Percentiles rank a stretch among this genome's conserved stretches.
These are phyloP conservation scores for Iphiclides podalirius DNA, from an alignment of 2,888 invertebrate genomes.

Conservation along the genomic window DNA sequence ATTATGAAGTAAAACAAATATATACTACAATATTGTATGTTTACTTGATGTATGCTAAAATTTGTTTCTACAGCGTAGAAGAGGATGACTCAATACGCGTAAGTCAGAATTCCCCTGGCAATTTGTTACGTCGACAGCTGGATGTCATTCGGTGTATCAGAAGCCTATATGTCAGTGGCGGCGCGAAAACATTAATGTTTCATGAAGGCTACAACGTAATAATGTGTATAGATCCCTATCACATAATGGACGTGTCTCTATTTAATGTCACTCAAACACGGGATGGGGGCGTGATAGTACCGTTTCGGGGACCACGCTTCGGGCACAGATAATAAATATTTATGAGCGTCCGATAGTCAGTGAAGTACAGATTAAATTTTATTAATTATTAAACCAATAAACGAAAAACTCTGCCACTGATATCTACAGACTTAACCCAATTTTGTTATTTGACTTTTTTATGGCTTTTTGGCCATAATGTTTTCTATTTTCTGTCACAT, in stretches of 20 bases:
- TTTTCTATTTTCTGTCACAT: no score
- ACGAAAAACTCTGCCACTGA: not conserved
- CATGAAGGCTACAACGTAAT: constrained; percentile 52
- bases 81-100: no score
- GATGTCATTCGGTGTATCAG: constrained; percentile 55
- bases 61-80: no score
- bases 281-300: constrained; percentile 31
- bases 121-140: constrained; percentile 34
- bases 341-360: constrained; percentile 10
- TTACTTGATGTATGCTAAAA: no score
- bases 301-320: not conserved
- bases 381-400: constrained; percentile 9
- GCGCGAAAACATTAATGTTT: constrained; percentile 66
- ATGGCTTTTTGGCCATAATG: no score
- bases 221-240: constrained; percentile 65
- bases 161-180: constrained; percentile 62
- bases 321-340: constrained; percentile 22
- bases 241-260: constrained; percentile 72
- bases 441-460: no score
- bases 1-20: no score
- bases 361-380: constrained; percentile 12
- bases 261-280: constrained; percentile 54
- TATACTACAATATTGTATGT: no score
- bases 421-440: no score
- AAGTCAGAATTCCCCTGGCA: constrained; percentile 33